These are phyloP conservation scores for Catharus fuscescens DNA, from an alignment of 2,113 vertebrate genomes.

Conservation along the genomic window DNA sequence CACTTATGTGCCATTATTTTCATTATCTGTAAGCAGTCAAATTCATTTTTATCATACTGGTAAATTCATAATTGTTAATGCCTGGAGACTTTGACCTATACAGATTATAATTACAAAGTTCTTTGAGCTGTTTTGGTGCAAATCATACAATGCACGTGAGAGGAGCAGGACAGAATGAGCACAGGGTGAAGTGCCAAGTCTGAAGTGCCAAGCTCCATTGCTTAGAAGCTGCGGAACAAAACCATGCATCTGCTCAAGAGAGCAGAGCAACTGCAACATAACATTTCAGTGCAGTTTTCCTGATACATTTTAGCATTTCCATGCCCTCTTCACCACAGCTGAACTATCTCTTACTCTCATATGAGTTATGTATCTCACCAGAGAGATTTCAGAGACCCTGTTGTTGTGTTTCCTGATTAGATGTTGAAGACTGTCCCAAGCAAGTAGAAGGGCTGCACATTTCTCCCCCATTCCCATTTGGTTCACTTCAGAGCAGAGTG, in stretches of 20 bases:
- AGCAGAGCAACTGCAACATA: background rate
- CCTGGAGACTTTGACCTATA: background rate
- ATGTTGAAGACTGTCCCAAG: background rate
- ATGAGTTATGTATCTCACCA: background rate
- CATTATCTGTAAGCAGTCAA: background rate
- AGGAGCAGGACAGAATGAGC: background rate
- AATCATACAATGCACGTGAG: background rate
- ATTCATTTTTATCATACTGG: background rate
- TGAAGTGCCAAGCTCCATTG: background rate
- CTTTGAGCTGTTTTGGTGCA: background rate
- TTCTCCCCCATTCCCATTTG: background rate
- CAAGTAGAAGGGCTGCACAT: background rate
- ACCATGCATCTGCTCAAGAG: background rate
- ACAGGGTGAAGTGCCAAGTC: too few species aligned
- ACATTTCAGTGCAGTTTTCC: background rate
- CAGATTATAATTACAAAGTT: background rate
- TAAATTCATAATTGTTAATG: background rate
- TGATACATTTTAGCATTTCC: background rate
- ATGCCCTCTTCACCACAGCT: background rate
- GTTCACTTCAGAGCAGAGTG: background rate
- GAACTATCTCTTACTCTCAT: background rate
- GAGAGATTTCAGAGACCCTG: background rate
- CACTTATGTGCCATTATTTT: background rate
- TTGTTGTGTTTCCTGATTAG: background rate
- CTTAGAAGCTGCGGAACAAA: background rate